These are phyloP conservation scores for Oplegnathus fasciatus DNA, from an alignment of 2,113 vertebrate genomes.

Conservation along the genomic window DNA sequence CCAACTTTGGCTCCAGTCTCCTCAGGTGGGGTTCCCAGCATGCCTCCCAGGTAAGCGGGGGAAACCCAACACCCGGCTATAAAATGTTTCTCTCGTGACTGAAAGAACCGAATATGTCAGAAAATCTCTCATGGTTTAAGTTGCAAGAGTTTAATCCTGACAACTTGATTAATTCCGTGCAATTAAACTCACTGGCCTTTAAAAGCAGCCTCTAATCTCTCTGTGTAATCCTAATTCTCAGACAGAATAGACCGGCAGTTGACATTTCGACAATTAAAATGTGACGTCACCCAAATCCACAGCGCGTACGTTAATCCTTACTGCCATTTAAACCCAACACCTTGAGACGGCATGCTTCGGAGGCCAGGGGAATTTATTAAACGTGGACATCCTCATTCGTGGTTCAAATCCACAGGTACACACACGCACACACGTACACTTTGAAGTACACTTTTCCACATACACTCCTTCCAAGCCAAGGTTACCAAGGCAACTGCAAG, in stretches of 20 bases:
- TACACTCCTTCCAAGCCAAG: slow-evolving; percentile 35
- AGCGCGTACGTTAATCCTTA: slow-evolving; percentile 65
- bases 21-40: slow-evolving; percentile 60
- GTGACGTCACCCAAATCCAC: slow-evolving; percentile 67
- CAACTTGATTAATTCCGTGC: slow-evolving; percentile 68
- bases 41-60: slow-evolving; percentile 28
- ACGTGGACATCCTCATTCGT: slow-evolving; percentile 55
- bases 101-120: slow-evolving; percentile 45
- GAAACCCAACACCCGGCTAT: slow-evolving; percentile 57
- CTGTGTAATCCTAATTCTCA: slow-evolving; percentile 74
- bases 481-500: slow-evolving; percentile 65
- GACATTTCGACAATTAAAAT: slow-evolving; percentile 79
- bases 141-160: slow-evolving; percentile 67
- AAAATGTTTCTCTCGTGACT: slow-evolving; percentile 55
- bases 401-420: slow-evolving; percentile 32
- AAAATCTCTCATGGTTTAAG: slow-evolving; percentile 54
- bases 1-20: slow-evolving; percentile 19
- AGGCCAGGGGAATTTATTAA: slow-evolving; percentile 51
- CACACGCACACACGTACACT: slow-evolving; percentile 17
- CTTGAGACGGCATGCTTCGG: slow-evolving; percentile 52
- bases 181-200: slow-evolving; percentile 79
- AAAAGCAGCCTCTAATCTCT: slow-evolving; percentile 70
- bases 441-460: slow-evolving; percentile 21
- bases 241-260: slow-evolving; percentile 57
- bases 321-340: slow-evolving; percentile 83